Base-by-base conservation (phyloP, 2,113 vertebrate genomes). In the Mugil cephalus region DNA sequence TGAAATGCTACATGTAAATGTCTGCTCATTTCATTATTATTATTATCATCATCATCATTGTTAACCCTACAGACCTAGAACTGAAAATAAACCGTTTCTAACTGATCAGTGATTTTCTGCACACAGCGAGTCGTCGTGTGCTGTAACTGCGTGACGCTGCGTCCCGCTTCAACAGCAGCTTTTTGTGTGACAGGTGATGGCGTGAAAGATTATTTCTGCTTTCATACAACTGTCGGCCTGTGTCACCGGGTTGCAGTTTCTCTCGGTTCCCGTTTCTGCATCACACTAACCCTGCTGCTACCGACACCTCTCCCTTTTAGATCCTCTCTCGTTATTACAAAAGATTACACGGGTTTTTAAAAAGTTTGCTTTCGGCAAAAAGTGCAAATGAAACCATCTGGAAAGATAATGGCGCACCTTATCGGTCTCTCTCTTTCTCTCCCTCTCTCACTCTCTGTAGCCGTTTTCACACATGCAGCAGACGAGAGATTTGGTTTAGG, bases 361-460 rank as follows among this genome's bases (percentile, higher is more conserved):
- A 61, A 54, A 83, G 15, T 36, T 51, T 72, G 54, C 8, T 74
- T 71, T 80, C 35, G 34, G 48, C 35, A 60, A 82, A 30, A 83
- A 80, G 61, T 76, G 75, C 75, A 86, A 78, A 76, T 58, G 8
- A 70, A 78, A 79, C 17, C 39, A 69, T 79, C 70, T 61, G 72
- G 14, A 53, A 58, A 66, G 24, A 54, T 48, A 75, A 62, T 34
- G 21, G 58, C 66, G 54, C 34, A 68, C 46, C 35, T 8, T 19
- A 14, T 53, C n/a, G 12, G 39, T 38, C 39, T 1, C 13, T 0
- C 11, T 38, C 39, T 1, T 10, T 0, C 11, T 10, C 34, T 13
- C 55, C 2, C 17, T 4, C 66, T 34, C 5, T 19, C 43, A 17
- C 34, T n/a, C 40, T 12, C 30, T n/a, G 36, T 10, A 10, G 9